Percentiles rank a stretch among this genome's conserved stretches.
phyloP scores from a whole-genome alignment of 2,113 vertebrate genomes.

The Hyperoodon ampullatus region DNA sequence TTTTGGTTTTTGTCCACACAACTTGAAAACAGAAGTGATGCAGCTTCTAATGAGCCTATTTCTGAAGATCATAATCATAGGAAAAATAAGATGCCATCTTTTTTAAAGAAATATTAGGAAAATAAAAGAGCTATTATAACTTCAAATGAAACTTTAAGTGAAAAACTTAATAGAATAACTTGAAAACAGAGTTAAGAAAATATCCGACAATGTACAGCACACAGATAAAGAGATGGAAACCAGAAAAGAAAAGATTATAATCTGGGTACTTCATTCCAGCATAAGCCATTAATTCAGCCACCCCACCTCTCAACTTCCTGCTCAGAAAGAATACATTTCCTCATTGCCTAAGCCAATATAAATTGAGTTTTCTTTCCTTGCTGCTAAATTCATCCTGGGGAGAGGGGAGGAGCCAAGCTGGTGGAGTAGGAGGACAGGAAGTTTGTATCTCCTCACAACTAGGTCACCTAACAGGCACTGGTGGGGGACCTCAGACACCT shows the following conservation, averaged over 20 bases:
- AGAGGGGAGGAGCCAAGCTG: too few species aligned
- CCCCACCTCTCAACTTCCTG: background rate
- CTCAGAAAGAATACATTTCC: background rate
- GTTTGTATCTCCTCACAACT: too few species aligned
- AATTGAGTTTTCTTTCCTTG: background rate
- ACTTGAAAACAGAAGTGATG: background rate
- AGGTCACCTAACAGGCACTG: too few species aligned
- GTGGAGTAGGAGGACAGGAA: too few species aligned
- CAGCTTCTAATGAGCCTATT: background rate
- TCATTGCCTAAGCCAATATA: background rate
- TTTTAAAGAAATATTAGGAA: constrained; percentile 13
- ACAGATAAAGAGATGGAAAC: background rate
- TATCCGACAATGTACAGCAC: background rate
- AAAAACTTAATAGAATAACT: background rate
- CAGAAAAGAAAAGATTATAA: background rate
- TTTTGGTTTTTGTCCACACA: background rate
- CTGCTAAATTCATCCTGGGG: background rate
- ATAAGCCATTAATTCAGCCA: background rate
- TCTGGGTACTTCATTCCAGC: background rate
- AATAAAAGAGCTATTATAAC: constrained; percentile 1
- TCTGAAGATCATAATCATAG: background rate
- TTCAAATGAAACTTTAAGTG: constrained; percentile 24
- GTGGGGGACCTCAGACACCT: too few species aligned
- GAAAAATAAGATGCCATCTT: background rate
- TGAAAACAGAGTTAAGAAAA: constrained; percentile 26